These are phyloP conservation scores for Nymphicus hollandicus DNA, from an alignment of 2,113 vertebrate genomes.

Conservation along the genomic window DNA sequence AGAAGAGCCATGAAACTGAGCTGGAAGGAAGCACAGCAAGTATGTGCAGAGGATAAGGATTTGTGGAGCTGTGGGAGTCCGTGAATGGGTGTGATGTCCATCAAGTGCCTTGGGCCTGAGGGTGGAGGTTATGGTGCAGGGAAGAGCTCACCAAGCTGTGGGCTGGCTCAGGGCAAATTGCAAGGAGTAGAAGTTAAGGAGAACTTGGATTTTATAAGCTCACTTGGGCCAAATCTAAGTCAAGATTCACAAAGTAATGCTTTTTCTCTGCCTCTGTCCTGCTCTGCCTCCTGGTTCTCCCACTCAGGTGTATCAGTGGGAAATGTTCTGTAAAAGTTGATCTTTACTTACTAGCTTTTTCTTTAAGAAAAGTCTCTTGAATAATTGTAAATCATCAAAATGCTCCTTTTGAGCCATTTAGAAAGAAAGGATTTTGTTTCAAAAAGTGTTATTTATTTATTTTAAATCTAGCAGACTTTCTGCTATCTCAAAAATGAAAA, in stretches of 20 bases:
- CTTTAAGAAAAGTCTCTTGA: not conserved
- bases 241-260: not conserved
- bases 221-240: not conserved
- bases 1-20: not conserved
- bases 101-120: accelerated
- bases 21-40: not conserved
- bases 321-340: not conserved
- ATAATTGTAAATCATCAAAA: not conserved
- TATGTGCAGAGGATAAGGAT: not conserved
- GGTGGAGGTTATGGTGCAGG: not conserved
- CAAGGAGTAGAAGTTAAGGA: not conserved
- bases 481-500: not conserved
- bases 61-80: not conserved
- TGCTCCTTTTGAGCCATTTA: not conserved
- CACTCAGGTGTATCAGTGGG: not conserved
- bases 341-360: not conserved
- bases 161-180: not conserved
- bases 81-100: not conserved
- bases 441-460: not conserved
- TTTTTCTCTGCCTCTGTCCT: not conserved
- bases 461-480: not conserved
- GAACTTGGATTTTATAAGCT: not conserved
- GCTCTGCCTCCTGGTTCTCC: not conserved
- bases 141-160: not conserved
- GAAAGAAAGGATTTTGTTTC: not conserved